Percentiles rank a stretch among this genome's conserved stretches.
Evolutionary conservation across 2,113 vertebrate species (phyloP).

Genomic region (Anolis sagrei): DNA sequence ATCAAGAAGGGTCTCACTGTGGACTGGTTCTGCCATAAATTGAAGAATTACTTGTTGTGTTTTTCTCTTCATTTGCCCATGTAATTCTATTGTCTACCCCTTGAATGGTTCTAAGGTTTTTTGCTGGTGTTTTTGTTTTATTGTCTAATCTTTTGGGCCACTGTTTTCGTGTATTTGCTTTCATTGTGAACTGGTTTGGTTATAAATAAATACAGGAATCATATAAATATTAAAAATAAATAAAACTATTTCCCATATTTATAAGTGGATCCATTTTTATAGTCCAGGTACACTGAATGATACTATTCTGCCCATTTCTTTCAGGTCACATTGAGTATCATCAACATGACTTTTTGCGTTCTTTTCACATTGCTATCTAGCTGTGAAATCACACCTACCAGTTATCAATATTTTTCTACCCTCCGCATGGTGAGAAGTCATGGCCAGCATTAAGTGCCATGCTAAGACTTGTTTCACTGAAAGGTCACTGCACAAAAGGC

Average conservation of each 20-base stretch:
- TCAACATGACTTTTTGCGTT: background rate
- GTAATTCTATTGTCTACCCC: too few species aligned
- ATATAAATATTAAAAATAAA: too few species aligned
- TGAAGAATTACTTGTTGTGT: too few species aligned
- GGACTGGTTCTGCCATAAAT: too few species aligned
- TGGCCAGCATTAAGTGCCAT: background rate
- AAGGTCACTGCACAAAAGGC: background rate
- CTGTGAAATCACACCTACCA: background rate
- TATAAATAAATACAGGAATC: too few species aligned
- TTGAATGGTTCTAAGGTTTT: too few species aligned
- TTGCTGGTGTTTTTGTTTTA: too few species aligned
- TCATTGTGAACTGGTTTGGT: too few species aligned
- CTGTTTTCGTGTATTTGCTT: too few species aligned
- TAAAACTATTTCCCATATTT: background rate
- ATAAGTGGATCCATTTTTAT: background rate
- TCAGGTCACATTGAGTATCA: background rate
- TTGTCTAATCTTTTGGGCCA: too few species aligned
- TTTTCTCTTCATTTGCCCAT: too few species aligned
- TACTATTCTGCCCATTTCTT: background rate
- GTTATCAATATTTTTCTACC: background rate
- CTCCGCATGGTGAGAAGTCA: background rate
- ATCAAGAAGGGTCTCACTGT: too few species aligned
- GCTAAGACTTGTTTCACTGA: slow-evolving; percentile 1
- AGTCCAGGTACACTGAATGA: background rate
- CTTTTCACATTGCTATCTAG: background rate